A percentile compares a stretch with the other conserved stretches of the same genome.
Evolutionary conservation across 2,888 invertebrate genomes (phyloP).

Genomic region (Thumatha senex): DNA sequence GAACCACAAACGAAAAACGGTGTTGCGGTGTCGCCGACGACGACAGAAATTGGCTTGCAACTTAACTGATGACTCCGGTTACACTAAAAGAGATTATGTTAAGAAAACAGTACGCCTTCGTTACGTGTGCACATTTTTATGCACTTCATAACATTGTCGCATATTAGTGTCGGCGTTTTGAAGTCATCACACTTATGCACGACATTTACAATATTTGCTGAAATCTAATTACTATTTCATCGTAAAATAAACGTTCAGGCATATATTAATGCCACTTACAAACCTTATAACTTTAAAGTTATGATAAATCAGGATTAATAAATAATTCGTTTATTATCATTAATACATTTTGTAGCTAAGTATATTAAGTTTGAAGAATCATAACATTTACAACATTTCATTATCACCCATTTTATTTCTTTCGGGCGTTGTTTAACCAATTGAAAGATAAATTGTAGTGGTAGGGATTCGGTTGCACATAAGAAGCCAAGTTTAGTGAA

Average conservation of each 20-base stretch:
- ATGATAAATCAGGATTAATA: constrained; percentile 3
- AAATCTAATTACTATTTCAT: background rate
- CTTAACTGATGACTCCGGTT: constrained; percentile 8
- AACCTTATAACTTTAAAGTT: constrained; percentile 4
- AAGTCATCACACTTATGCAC: constrained; percentile 7
- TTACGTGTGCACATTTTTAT: constrained; percentile 17
- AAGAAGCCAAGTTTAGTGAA: no score
- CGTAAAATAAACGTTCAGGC: constrained; percentile 6
- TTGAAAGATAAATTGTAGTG: no score
- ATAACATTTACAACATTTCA: background rate
- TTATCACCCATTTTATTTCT: no score
- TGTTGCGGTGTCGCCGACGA: constrained; percentile 49
- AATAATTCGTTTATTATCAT: constrained; percentile 8
- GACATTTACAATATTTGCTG: constrained; percentile 5
- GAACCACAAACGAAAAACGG: constrained; percentile 56
- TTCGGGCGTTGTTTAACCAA: no score
- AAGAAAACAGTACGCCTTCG: constrained; percentile 27
- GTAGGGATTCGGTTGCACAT: no score
- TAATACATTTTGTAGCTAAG: background rate
- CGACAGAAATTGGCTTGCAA: constrained; percentile 35
- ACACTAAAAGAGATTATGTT: constrained; percentile 19
- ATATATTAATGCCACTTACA: constrained; percentile 3
- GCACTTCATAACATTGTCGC: constrained; percentile 26
- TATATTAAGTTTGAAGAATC: background rate
- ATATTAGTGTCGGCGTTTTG: constrained; percentile 26